Evolutionary conservation across 2,888 invertebrate genomes (phyloP).

Genomic region (Spicauda simplicius): DNA sequence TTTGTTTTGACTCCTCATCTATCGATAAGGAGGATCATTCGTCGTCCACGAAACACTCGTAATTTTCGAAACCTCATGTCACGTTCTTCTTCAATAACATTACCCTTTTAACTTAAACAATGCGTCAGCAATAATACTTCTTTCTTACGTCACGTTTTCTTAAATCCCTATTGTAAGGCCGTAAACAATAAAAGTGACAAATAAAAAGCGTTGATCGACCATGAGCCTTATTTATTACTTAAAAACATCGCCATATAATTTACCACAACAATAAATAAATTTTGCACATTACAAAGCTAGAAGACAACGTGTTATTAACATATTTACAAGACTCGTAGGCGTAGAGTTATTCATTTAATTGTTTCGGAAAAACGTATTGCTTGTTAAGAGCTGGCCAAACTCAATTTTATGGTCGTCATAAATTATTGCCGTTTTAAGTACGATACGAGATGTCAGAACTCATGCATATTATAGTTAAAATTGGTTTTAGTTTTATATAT

Average conservation of each 20-base stretch:
- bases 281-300: slow-evolving; percentile 20
- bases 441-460: slow-evolving; percentile 15
- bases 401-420: slow-evolving; percentile 27
- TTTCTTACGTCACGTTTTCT: slow-evolving; percentile 69
- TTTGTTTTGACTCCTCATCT: slow-evolving; percentile 1
- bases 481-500: slow-evolving; percentile 12
- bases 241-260: slow-evolving; percentile 6
- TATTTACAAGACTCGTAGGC: slow-evolving; percentile 28
- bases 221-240: slow-evolving; percentile 14
- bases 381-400: slow-evolving; percentile 30
- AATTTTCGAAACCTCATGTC: slow-evolving; percentile 11
- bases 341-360: slow-evolving; percentile 26
- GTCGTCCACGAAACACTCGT: not conserved
- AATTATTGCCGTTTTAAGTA: slow-evolving; percentile 23
- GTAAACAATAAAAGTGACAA: slow-evolving; percentile 2
- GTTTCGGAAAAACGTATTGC: slow-evolving; percentile 29
- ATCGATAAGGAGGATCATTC: slow-evolving; percentile 12
- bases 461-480: slow-evolving; percentile 11
- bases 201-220: not conserved
- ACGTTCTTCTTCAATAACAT: slow-evolving; percentile 39
- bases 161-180: slow-evolving; percentile 42
- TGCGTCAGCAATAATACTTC: slow-evolving; percentile 70
- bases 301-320: slow-evolving; percentile 28
- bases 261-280: slow-evolving; percentile 16
- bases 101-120: slow-evolving; percentile 61